Base-by-base conservation (phyloP, 1,140 invertebrate species). In the Aphidius ervi region DNA sequence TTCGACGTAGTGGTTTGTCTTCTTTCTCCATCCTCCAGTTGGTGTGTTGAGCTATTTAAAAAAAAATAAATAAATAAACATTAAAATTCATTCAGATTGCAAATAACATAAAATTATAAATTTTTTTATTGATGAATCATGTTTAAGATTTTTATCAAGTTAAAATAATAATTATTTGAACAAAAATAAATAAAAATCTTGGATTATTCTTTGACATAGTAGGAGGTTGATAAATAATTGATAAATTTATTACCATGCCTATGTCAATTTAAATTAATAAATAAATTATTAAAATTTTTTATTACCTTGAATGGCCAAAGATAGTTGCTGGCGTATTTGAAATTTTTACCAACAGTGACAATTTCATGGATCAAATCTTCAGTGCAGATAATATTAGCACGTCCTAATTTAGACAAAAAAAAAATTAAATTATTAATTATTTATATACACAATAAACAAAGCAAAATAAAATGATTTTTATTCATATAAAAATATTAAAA, bases 351-450 rank as follows among this genome's bases (percentile, higher is more conserved):
- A 74, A 95, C 93, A 16, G 93, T 97, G 81, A 89, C 92, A 71
- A 98, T 88, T 85, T 99, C 96, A 74, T 99, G 97, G 60, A 99
- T 93, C 74, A 99, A 87, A 84, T 99, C 98, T 82, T 99, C 98
- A 56, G 95, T 88, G 83, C 98, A 99, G 77, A 99, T 98, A 69
- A 99, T 91, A 68, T 83, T 82, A 50, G 79, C 80, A 64, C 84
- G 84, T 40, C 86, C 87, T 89, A 67, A 47, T 72, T 71, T 59
- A 58, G 43, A 23, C 67, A 61, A 20, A 43, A 56, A 46, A 8
- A 56, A 52, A 31, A 31, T 31, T 31, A 3, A 31, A 31, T 31
- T 31, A 31, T 1, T 31, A 56, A 46, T 39, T 55, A 52, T 56
- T 37, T 10, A 42, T 58, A 54, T 16, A 47, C 41, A 31, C 42